phyloP scores from a whole-genome alignment of 2,113 vertebrate genomes.

The Parus major region DNA sequence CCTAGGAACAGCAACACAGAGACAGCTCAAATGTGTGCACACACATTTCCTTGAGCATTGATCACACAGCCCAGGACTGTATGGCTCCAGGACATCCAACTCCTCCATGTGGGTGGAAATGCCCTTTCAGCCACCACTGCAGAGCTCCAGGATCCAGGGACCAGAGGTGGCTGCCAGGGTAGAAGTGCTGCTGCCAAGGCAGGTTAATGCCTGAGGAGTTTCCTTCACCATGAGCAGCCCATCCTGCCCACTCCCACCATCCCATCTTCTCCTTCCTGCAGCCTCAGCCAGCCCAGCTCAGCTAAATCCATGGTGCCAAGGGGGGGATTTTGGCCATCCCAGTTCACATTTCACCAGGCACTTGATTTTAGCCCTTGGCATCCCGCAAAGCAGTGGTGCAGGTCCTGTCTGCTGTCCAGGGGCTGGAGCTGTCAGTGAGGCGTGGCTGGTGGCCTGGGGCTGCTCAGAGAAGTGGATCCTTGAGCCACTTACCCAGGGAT shows the following conservation, averaged over 20 bases:
- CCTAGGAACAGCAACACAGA: not conserved
- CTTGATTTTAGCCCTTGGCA: not conserved
- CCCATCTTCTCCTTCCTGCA: not conserved
- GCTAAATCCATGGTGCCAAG: not conserved
- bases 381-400: fast-evolving
- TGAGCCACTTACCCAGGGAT: not conserved
- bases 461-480: not conserved
- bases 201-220: not conserved
- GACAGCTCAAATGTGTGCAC: not conserved
- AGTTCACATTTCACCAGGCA: not conserved
- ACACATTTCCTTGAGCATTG: fast-evolving
- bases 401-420: not conserved
- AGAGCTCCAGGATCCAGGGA: not conserved
- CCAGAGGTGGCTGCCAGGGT: not conserved
- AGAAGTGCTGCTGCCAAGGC: not conserved
- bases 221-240: fast-evolving
- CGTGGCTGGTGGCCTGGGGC: not conserved
- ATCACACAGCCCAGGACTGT: not conserved
- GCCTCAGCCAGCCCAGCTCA: not conserved
- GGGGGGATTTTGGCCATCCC: not conserved
- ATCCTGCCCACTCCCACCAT: not conserved
- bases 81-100: not conserved
- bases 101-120: not conserved
- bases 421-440: not conserved
- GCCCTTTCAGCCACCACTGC: not conserved